phyloP scores from a whole-genome alignment of 2,888 invertebrate genomes.

The Cactoblastis cactorum region DNA sequence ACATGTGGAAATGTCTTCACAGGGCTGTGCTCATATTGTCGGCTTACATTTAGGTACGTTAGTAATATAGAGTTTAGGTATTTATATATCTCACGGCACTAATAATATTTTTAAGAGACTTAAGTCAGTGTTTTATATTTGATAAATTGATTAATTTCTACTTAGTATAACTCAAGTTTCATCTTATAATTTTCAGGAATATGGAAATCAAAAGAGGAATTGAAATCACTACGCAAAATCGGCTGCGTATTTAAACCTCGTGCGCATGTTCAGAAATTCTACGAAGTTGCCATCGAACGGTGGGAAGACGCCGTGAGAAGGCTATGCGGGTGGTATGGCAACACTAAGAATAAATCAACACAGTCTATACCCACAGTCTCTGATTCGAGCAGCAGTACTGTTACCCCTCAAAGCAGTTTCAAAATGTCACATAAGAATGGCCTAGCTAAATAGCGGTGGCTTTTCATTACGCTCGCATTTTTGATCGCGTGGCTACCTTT shows the following conservation, averaged over 20 bases:
- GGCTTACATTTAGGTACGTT: constrained; percentile 86
- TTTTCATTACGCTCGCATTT: constrained; percentile 46
- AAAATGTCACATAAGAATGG: constrained; percentile 37
- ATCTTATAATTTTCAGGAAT: constrained; percentile 73
- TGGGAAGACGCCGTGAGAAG: constrained; percentile 81
- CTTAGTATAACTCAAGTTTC: neutral
- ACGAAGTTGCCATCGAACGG: constrained; percentile 54
- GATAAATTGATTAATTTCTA: too few species aligned
- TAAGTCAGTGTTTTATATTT: too few species aligned
- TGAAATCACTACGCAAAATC: constrained; percentile 78
- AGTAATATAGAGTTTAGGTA: too few species aligned
- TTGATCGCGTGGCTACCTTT: constrained; percentile 43
- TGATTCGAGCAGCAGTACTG: constrained; percentile 36
- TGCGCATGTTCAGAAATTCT: constrained; percentile 45
- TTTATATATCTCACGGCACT: too few species aligned
- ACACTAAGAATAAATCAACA: constrained; percentile 23
- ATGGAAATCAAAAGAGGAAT: constrained; percentile 85
- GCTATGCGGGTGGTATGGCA: constrained; percentile 77
- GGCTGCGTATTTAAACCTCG: constrained; percentile 82
- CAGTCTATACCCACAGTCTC: constrained; percentile 30
- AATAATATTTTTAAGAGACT: too few species aligned
- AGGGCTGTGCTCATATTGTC: constrained; percentile 92
- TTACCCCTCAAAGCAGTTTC: constrained; percentile 42
- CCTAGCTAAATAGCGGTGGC: constrained; percentile 62
- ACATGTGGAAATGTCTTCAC: constrained; percentile 88